Base-by-base conservation (phyloP, 2,888 invertebrate species). In the Augochlorella aurata region DNA sequence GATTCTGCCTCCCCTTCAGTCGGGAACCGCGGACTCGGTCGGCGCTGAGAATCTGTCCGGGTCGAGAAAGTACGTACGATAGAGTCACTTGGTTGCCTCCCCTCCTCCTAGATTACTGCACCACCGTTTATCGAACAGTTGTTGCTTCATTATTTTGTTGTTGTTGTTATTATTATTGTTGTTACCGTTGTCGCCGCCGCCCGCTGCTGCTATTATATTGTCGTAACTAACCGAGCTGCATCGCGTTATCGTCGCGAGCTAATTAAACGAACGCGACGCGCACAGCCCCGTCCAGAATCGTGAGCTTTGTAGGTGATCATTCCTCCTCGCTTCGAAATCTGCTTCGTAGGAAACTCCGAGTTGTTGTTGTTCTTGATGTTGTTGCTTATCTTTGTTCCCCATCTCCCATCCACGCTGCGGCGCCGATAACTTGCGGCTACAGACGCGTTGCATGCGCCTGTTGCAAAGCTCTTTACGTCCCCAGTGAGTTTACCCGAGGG, bases 11-110 rank as follows among this genome's bases (percentile, higher is more conserved):
- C 77, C 84, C 84, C 86, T 85, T 76, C 90, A 90, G 82, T 85
- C 86, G 76, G 90, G 81, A 86, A 76, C 86, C 86, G 85, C 89
- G 87, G 89, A 87, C 85, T 81, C 89, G 86, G 82, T 88, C 87
- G 90, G 88, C 87, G 88, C 89, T 77, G 79, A 79, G 72, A 85
- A 84, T 75, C 79, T 74, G 49, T 75, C 88, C 89, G 90, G 74
- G 68, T 89, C 84, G 81, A 91, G 90, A 90, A 91, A 91, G 91
- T 91, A 91, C 91, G 91, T 91, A 91, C 91, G 87, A 68, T 80
- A 69, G 77, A 61, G 52, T 68, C 52, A 84, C 85, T 82, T 71
- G 82, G 76, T 44, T 72, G 47, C 47, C 71, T 82, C 52, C 69
- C 69, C 38, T 66, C 63, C 65, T 45, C 69, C 68, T 63, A 66